Evolutionary conservation across 1,140 invertebrate genomes (phyloP).

Genomic region (Lethrus apterus): DNA sequence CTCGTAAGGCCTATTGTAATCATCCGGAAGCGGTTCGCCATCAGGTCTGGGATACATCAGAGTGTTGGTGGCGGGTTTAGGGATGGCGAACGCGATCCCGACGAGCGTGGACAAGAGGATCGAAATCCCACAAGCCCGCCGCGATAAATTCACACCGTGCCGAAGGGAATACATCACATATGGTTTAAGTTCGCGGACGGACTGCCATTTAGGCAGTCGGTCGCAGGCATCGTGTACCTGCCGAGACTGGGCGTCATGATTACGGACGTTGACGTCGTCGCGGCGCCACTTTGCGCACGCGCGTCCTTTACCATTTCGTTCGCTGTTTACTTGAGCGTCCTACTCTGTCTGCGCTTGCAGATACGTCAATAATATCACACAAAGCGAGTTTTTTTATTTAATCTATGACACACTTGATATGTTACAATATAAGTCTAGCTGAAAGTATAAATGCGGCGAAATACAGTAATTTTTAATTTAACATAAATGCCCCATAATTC

Average conservation of each 20-base stretch:
- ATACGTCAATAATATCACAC: neutral
- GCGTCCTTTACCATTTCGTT: neutral
- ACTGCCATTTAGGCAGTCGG: slow-evolving; percentile 40
- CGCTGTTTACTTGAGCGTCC: too few relatives aligned
- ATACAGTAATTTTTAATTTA: too few relatives aligned
- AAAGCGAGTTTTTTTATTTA: neutral
- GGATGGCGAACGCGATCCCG: neutral
- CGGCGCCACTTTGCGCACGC: slow-evolving; percentile 27
- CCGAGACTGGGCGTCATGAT: slow-evolving; percentile 26
- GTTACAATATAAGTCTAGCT: too few relatives aligned
- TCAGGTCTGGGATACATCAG: slow-evolving; percentile 5
- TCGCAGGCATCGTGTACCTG: slow-evolving; percentile 32
- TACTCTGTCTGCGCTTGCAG: slow-evolving; percentile 10
- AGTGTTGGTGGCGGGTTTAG: neutral
- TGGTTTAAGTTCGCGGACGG: slow-evolving; percentile 28
- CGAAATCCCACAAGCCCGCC: slow-evolving; percentile 47
- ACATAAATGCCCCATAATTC: too few relatives aligned
- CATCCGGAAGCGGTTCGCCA: slow-evolving; percentile 18
- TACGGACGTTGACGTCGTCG: slow-evolving; percentile 32
- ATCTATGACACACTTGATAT: too few relatives aligned
- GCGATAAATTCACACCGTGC: slow-evolving; percentile 49
- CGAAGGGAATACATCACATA: slow-evolving; percentile 47
- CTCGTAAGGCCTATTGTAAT: slow-evolving; percentile 34
- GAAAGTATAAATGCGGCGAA: too few relatives aligned
- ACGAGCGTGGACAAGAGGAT: slow-evolving; percentile 29